Conservation (phyloP, 1,140 invertebrate genomes). For the Sarcophaga peregrina region DNA sequence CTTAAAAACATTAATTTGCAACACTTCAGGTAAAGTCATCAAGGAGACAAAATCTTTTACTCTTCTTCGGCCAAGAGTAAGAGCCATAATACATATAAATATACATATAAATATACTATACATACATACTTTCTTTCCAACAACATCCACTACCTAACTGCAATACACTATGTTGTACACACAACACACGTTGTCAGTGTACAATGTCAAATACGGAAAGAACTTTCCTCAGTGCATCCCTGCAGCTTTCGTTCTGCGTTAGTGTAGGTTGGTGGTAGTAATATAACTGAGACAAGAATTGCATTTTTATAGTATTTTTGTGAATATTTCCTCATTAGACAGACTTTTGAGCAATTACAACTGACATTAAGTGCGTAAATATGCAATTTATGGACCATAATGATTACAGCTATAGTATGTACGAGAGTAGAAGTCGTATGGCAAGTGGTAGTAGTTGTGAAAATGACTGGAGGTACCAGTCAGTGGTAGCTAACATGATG, state of each 20-base stretch:
- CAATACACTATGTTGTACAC: not conserved
- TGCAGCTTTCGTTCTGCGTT: not conserved
- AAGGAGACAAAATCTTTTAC: not conserved
- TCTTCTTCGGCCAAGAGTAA: not conserved
- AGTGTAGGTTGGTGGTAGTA: not conserved
- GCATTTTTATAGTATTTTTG: not conserved
- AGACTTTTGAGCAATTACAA: conserved; percentile 21
- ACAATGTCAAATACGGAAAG: conserved; percentile 2
- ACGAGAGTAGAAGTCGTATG: not conserved
- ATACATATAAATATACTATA: too few species aligned
- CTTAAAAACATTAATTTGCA: not conserved
- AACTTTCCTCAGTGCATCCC: conserved; percentile 2
- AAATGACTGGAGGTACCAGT: not conserved
- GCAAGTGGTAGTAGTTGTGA: not conserved
- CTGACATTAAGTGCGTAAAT: conserved; percentile 27
- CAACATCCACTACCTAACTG: not conserved
- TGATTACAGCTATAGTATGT: not conserved
- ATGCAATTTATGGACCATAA: conserved; percentile 22
- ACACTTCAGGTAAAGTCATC: not conserved
- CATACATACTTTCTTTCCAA: not conserved
- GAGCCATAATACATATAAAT: too few species aligned
- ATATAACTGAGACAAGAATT: not conserved
- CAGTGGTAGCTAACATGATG: not conserved
- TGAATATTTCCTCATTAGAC: conserved; percentile 4
- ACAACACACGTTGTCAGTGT: not conserved